phyloP scores from a whole-genome alignment of 2,113 vertebrate genomes.

The Mesoclemmys tuberculata region DNA sequence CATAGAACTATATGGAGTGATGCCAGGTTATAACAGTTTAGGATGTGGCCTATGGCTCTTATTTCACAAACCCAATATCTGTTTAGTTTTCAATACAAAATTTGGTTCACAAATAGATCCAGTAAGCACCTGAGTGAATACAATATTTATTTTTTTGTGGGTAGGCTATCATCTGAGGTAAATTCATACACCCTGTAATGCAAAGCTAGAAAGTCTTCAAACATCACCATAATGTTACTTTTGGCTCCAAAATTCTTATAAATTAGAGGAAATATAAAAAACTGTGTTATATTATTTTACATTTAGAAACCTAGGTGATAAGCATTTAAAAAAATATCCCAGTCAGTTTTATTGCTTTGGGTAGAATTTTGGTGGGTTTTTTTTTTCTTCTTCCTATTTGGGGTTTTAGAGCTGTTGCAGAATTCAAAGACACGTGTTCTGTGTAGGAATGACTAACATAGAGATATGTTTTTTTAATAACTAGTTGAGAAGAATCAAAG shows the following conservation, averaged over 20 bases:
- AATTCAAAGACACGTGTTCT: not conserved
- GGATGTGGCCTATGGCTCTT: not conserved
- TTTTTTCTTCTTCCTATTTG: not conserved
- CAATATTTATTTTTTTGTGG: slow-evolving; percentile 10
- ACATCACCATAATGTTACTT: not conserved
- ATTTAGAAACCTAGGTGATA: slow-evolving; percentile 22
- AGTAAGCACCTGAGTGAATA: not conserved
- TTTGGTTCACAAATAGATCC: not conserved
- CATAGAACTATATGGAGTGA: not conserved
- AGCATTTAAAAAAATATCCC: slow-evolving; percentile 42
- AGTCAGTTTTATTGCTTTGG: slow-evolving; percentile 30
- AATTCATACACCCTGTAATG: not conserved
- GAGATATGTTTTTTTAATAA: slow-evolving; percentile 57
- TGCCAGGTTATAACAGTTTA: not conserved
- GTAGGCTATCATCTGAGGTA: not conserved
- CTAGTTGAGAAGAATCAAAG: slow-evolving; percentile 48
- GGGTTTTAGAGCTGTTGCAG: not conserved
- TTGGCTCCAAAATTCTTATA: slow-evolving; percentile 22
- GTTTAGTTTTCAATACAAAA: not conserved
- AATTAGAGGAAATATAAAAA: slow-evolving; percentile 2
- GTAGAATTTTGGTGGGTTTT: slow-evolving; percentile 17
- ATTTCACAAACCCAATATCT: not conserved
- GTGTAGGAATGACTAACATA: slow-evolving; percentile 18
- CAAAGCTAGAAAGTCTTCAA: slow-evolving; percentile 7
- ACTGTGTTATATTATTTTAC: slow-evolving; percentile 31